A percentile compares a stretch with the other conserved stretches of the same genome.
Evolutionary conservation across 2,888 invertebrate genomes (phyloP).

Genomic region (Meiosimyza platycephala): DNA sequence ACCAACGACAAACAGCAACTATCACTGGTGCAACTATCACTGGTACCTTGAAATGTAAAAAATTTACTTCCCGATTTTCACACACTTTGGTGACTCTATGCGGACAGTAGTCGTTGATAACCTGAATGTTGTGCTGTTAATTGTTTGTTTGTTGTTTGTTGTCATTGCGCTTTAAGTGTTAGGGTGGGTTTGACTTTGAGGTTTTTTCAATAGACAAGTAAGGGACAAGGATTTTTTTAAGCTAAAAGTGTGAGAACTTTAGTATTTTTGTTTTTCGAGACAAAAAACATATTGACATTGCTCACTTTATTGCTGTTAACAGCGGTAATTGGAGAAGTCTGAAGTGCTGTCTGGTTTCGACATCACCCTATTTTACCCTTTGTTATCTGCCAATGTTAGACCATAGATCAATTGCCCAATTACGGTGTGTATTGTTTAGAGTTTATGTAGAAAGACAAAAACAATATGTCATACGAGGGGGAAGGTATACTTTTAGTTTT

Average conservation of each 20-base stretch:
- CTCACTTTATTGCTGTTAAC: conserved; percentile 43
- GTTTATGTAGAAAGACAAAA: conserved; percentile 47
- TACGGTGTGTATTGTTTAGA: conserved; percentile 57
- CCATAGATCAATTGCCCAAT: conserved; percentile 58
- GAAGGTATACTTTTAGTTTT: background rate
- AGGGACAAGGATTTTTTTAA: background rate
- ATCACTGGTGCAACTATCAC: background rate
- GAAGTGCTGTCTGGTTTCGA: conserved; percentile 24
- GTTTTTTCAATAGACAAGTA: conserved; percentile 37
- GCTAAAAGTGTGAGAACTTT: background rate
- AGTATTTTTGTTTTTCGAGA: conserved; percentile 34
- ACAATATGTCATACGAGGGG: conserved; percentile 53
- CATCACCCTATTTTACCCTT: conserved; percentile 22
- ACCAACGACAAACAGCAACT: conserved; percentile 28
- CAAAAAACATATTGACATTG: conserved; percentile 43
- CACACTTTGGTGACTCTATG: conserved; percentile 26
- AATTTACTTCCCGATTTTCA: conserved; percentile 25
- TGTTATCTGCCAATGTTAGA: conserved; percentile 1
- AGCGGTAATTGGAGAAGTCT: conserved; percentile 46
- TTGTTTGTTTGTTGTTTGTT: conserved; percentile 67
- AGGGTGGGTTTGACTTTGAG: conserved; percentile 55
- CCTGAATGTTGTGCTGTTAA: conserved; percentile 57
- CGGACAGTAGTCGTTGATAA: conserved; percentile 36
- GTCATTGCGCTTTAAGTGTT: conserved; percentile 63
- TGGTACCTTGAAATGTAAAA: background rate